Evolutionary conservation across 2,797 vertebrate species (phyloP).

Genomic region (Thunnus albacares): DNA sequence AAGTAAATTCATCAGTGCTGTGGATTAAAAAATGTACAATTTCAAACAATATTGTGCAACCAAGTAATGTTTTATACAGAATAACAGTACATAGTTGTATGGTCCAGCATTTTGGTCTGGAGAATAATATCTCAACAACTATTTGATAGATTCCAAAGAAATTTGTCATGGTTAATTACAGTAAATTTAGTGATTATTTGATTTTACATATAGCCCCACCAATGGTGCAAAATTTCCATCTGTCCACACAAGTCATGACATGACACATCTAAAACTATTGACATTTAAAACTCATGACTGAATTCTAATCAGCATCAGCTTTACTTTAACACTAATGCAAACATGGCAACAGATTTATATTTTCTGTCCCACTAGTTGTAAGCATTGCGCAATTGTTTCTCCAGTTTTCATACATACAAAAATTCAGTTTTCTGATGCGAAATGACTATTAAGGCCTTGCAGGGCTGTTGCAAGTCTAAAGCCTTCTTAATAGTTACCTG

Average conservation of each 20-base stretch:
- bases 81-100: conserved; percentile 19
- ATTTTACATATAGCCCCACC: not conserved
- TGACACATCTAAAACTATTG: not conserved
- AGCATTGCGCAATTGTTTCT: not conserved
- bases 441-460: not conserved
- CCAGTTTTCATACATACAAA: not conserved
- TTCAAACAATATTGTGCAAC: conserved; percentile 2
- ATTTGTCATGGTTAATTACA: not conserved
- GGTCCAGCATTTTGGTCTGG: not conserved
- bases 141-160: not conserved
- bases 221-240: not conserved
- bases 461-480: too few relatives aligned
- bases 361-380: not conserved
- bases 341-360: not conserved
- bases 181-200: not conserved
- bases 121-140: not conserved
- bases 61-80: not conserved
- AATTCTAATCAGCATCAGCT: not conserved
- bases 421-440: not conserved
- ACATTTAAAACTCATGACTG: not conserved
- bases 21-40: conserved; percentile 25
- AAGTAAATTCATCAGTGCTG: not conserved
- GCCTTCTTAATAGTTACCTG: not conserved
- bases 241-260: not conserved
- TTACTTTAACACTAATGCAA: not conserved